Evolutionary conservation across 2,113 vertebrate genomes (phyloP), one percentile per base, ranked within the genome.

Genomic region (Indicator maculatus): DNA sequence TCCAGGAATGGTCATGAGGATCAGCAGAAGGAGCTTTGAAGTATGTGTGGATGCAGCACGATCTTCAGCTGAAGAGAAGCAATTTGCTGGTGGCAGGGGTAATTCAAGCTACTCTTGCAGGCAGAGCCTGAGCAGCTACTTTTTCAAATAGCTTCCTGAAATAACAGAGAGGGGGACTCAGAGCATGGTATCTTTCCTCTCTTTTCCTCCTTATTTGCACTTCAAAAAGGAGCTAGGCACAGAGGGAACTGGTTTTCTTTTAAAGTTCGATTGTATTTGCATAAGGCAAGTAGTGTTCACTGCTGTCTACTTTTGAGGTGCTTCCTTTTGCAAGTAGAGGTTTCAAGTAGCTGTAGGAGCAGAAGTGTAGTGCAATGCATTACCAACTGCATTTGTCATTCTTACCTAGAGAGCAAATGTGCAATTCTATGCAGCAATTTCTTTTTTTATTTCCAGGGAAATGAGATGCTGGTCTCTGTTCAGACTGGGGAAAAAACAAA

Each of bases 1-100:
- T 93, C 94, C 95, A 95, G 93, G 93, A 91, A 95, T 76, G 89
- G 89, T 75, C 79, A 64, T 88, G 73, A 91, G 83, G 79, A 88
- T 80, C 82, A 83, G 82, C 53, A 89, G 82, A 87, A 89, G 64
- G 71, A 86, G 65, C 65, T 93, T 60, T 56, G 56, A 70, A 72
- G 61, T 41, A 70, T 18, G 44, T 0, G 18, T 77, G 88, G 91
- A 52, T 60, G 71, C 56, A 83, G 38, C 12, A 1, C 4, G 8
- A 16, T 33, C 56, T 60, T 26, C 80, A 61, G 56, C 52, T 64
- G n/a, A 63, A 56, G 66, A 55, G 44, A 77, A 88, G 72, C 93
- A 81, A 60, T 79, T 66, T 56, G 45, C 64, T 80, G 47, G 30
- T 44, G 83, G 17, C 69, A 63, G 65, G 55, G 30, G 44, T 61